Evolutionary conservation across 2,113 vertebrate species (phyloP), one percentile per base, ranked within the genome.

Genomic region (Podilymbus podiceps): DNA sequence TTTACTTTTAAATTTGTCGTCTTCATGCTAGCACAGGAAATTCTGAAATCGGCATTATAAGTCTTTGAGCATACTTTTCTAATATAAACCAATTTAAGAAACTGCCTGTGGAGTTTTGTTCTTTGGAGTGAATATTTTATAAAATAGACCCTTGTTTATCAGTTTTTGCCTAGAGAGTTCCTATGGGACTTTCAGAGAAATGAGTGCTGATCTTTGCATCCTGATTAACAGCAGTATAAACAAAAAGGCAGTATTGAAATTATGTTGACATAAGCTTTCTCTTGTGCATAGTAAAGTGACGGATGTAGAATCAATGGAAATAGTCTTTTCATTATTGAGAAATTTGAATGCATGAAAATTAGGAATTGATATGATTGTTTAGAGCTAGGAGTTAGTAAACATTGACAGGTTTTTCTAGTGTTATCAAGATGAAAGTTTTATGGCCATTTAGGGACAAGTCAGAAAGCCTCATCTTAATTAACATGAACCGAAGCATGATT

Each of bases 221-320:
- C 71, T 66, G 25, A 6, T 89, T 66, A 90, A 40, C 35, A 66
- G 71, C 64, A 68, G 17, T 55, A 58, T 72, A 88, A 97, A 89
- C 85, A 77, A 95, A 62, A 47, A 90, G 47, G 72, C 75, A 82
- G 28, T 56, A 88, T 52, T 59, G 63, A 89, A 86, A 66, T 93
- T 15, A 19, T 85, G 75, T 93, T 98, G 87, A 78, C 59, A 75
- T 23, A 94, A 84, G 50, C 77, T 94, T 93, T 86, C 53, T 97
- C 82, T 85, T 73, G 80, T 96, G 56, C 71, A 25, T 86, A 93
- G 67, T 76, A 22, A 55, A 55, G 31, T 9, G 33, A 8, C 62
- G 12, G 80, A 50, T 90, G 62, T 60, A 83, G 87, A 90, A 92
- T 83, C 49, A 28, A 85, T 77, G 52, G 56, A 15, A 46, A 84